Percentiles rank a stretch among this genome's conserved stretches.
Conservation (phyloP, 2,113 vertebrate species). For the Mormoops blainvillei region DNA sequence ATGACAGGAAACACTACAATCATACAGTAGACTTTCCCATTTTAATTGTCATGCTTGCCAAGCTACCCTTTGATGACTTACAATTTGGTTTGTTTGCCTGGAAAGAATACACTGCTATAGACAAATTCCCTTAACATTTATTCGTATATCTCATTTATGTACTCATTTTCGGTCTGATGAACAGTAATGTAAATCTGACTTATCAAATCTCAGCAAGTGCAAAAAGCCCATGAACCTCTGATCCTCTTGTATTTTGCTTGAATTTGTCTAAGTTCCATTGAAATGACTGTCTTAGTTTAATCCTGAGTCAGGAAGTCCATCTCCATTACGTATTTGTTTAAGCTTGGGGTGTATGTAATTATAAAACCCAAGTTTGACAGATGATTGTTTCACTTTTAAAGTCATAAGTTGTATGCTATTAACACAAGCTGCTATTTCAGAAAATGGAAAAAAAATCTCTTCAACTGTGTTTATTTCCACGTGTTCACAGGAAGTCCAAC, state of each 20-base stretch:
- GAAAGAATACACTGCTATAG: not conserved
- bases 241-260: not conserved
- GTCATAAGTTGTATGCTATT: not conserved
- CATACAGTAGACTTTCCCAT: not conserved
- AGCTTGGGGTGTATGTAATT: not conserved
- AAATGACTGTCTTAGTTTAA: not conserved
- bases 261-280: not conserved
- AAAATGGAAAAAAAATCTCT: conserved; percentile 11
- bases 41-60: not conserved
- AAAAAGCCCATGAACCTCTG: not conserved
- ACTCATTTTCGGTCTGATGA: not conserved
- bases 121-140: not conserved
- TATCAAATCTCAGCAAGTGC: not conserved
- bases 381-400: not conserved
- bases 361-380: not conserved
- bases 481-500: conserved; percentile 90
- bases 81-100: not conserved
- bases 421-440: not conserved
- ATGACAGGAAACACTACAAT: not conserved
- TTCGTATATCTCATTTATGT: not conserved
- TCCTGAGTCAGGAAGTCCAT: not conserved
- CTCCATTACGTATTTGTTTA: not conserved
- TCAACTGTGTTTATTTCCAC: not conserved
- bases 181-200: not conserved
- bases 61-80: not conserved